phyloP scores from a whole-genome alignment of 2,113 vertebrate species.

The Laticauda laticaudata region DNA sequence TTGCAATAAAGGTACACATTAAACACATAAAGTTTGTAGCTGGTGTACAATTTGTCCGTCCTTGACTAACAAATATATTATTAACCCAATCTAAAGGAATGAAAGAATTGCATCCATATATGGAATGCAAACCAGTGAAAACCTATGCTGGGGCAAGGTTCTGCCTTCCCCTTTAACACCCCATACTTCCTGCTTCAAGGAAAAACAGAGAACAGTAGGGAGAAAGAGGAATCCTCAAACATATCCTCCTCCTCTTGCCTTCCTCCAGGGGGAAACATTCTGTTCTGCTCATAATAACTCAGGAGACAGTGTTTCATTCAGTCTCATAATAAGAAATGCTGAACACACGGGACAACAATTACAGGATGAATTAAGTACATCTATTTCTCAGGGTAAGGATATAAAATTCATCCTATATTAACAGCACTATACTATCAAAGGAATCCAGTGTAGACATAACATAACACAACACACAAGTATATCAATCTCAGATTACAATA shows the following conservation, averaged over 20 bases:
- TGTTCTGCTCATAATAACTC: background rate
- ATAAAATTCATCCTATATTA: background rate
- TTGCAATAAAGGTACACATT: background rate
- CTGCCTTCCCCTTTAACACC: background rate
- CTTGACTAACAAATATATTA: conserved; percentile 11
- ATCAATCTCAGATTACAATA: no score
- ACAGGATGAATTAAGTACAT: background rate
- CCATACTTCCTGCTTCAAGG: background rate
- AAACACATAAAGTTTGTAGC: conserved; percentile 38
- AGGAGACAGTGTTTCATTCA: background rate
- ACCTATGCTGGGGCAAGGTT: background rate
- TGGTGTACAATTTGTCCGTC: background rate
- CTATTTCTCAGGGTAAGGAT: background rate
- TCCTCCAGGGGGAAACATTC: background rate
- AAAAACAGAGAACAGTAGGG: background rate
- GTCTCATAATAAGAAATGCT: background rate
- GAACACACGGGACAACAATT: background rate
- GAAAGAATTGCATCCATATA: background rate
- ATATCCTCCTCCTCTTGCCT: background rate
- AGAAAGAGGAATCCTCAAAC: background rate
- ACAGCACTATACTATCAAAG: background rate
- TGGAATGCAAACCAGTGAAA: background rate
- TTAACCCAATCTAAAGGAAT: background rate
- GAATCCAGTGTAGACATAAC: no score
- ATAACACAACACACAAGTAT: no score